Evolutionary conservation across 2,113 vertebrate species (phyloP), one percentile per base, ranked within the genome.

Genomic region (Silurus meridionalis): DNA sequence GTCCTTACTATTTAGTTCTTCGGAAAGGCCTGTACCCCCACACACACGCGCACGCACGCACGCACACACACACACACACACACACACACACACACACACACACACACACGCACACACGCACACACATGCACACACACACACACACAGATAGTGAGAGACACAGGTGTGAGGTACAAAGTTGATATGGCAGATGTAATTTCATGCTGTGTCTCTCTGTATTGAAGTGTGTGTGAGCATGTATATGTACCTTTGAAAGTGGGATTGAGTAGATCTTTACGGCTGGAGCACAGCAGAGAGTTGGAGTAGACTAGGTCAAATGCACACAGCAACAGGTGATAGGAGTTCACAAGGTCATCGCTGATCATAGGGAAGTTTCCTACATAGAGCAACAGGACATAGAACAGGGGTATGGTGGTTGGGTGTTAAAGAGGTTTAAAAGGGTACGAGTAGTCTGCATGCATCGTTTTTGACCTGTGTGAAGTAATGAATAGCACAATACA

Each of bases 361-460:
- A 99, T 98, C 97, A 98, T 97, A 3, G 97, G 98, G 90, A 99
- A 99, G 94, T 99, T 99, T 79, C 97, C 98, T 99, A 85, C 0
- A 83, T 19, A 6, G 13, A 53, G 50, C 15, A 53, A 53, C 28
- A 23, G 85, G 46, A 80, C 15, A 21, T 6, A 55, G 9, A 37
- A 8, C 60, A 64, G 14, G 0, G 72, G 17, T n/a, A 6, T 46
- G 48, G 37, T 11, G 28, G 21, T 37, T 37, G 37, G 9, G 57
- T 52, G 19, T 50, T 5, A 82, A 64, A 5, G 48, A n/a, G n/a
- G 23, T 37, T 64, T 10, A 19, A 9, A 61, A 61, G 46, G 8
- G 1, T 25, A 21, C 23, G 5, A 7, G 13, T 19, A 19, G 83
- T 53, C 8, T 17, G 48, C 23, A 28, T 11, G 60, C 71, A 77